Evolutionary conservation across 2,113 vertebrate species (phyloP).

Genomic region (Crotalus horridus): DNA sequence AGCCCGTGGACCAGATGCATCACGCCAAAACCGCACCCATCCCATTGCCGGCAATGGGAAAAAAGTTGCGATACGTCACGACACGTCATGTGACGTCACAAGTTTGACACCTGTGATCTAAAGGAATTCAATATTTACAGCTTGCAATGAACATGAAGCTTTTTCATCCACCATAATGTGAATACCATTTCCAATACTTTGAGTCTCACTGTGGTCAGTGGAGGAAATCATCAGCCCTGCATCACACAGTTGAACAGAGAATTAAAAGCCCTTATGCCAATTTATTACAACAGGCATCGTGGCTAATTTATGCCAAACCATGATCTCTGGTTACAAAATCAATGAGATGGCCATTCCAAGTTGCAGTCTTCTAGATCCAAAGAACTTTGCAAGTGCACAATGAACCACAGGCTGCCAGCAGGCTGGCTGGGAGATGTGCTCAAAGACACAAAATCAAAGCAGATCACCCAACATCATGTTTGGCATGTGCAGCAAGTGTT

Average conservation of each 20-base stretch:
- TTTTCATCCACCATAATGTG: constrained; percentile 21
- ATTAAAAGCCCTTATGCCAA: not conserved
- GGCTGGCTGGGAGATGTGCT: not conserved
- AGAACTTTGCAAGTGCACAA: not conserved
- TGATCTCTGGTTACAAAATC: constrained; percentile 37
- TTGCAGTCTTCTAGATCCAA: not conserved
- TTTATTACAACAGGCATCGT: not conserved
- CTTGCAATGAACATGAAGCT: constrained; percentile 47
- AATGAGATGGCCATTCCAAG: constrained; percentile 59
- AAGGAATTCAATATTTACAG: constrained; percentile 24
- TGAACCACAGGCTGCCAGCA: not conserved
- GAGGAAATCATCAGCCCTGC: constrained; percentile 6
- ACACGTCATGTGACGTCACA: too few species aligned
- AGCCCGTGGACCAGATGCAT: too few species aligned
- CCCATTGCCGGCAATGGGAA: too few species aligned
- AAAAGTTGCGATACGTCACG: too few species aligned
- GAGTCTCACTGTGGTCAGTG: constrained; percentile 13
- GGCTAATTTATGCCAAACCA: not conserved
- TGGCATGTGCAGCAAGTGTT: not conserved
- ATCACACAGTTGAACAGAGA: not conserved
- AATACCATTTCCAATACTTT: constrained; percentile 44
- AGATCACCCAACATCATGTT: not conserved
- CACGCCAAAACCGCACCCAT: too few species aligned
- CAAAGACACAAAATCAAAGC: not conserved
- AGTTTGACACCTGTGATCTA: not conserved